These are phyloP conservation scores for Clarias batrachus DNA, from an alignment of 2,113 vertebrate species.

Conservation along the genomic window DNA sequence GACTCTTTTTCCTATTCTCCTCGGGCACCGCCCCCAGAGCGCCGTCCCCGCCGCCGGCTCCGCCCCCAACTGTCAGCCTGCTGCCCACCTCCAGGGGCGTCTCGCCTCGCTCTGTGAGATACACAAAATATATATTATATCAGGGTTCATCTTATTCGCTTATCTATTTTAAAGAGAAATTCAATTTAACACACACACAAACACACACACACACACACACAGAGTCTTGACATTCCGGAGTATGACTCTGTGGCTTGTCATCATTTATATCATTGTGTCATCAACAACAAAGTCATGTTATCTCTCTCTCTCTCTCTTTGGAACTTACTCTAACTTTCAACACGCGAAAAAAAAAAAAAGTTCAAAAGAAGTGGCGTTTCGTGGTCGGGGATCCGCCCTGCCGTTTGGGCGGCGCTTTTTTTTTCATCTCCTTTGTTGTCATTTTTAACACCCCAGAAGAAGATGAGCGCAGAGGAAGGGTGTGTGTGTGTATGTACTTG, in stretches of 20 bases:
- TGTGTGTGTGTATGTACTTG: neutral
- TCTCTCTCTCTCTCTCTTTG: no score
- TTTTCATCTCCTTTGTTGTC: neutral
- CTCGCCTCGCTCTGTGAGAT: slow-evolving; percentile 79
- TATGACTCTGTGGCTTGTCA: neutral
- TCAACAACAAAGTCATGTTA: neutral
- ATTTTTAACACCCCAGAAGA: neutral
- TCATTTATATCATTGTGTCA: neutral
- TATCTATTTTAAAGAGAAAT: neutral
- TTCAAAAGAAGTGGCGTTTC: slow-evolving; percentile 6
- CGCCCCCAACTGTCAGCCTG: slow-evolving; percentile 61
- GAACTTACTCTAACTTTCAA: neutral
- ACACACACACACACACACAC: neutral
- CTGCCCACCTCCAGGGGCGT: slow-evolving; percentile 73
- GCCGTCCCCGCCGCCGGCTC: slow-evolving; percentile 70
- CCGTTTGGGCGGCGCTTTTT: neutral
- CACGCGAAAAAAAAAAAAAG: neutral
- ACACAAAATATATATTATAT: neutral
- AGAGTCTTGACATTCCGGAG: neutral
- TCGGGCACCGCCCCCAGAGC: slow-evolving; percentile 75
- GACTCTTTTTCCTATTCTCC: slow-evolving; percentile 76
- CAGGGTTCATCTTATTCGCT: neutral
- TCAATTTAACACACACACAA: neutral
- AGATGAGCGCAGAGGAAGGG: neutral
- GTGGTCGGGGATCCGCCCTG: slow-evolving; percentile 23